phyloP scores from a whole-genome alignment of 2,113 vertebrate genomes.

The Petaurus breviceps region DNA sequence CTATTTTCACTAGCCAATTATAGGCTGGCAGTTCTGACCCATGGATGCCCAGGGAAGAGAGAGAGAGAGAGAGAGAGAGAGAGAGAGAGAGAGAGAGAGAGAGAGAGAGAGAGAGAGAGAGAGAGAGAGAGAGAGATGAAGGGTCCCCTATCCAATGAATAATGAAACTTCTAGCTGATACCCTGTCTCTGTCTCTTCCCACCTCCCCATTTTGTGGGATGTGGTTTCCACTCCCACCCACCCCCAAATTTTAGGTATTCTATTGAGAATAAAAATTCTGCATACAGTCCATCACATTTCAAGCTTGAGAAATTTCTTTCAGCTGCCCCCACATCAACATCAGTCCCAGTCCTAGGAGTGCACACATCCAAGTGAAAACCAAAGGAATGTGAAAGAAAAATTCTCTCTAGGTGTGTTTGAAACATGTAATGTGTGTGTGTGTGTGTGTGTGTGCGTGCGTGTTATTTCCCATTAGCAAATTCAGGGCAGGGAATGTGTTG shows the following conservation, averaged over 20 bases:
- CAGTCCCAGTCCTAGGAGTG: background rate
- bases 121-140: background rate
- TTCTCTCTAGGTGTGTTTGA: background rate
- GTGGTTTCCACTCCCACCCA: background rate
- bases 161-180: background rate
- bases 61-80: background rate
- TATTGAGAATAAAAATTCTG: background rate
- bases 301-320: background rate
- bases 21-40: background rate
- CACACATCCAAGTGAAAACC: background rate
- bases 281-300: background rate
- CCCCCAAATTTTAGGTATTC: background rate
- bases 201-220: background rate
- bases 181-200: background rate
- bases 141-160: background rate
- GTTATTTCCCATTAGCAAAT: background rate
- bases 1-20: background rate
- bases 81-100: background rate
- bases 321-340: background rate
- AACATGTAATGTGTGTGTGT: background rate
- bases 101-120: background rate
- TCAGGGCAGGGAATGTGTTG: background rate
- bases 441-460: background rate
- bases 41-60: background rate
- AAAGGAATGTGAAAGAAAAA: background rate